phyloP scores from a whole-genome alignment of 1,140 invertebrate species.

The Brachionus asplanchnoidis region DNA sequence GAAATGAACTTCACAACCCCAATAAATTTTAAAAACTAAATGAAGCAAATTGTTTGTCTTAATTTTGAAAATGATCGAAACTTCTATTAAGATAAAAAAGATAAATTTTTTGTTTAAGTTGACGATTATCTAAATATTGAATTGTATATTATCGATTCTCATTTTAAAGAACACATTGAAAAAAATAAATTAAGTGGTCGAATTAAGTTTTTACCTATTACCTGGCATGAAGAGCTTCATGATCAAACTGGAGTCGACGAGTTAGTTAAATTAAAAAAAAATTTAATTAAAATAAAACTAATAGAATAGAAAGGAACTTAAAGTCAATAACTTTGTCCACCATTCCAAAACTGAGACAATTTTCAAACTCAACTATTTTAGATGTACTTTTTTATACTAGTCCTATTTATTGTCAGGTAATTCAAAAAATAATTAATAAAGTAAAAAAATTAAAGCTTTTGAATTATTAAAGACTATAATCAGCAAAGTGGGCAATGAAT shows the following conservation, averaged over 20 bases:
- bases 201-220: slow-evolving; percentile 82
- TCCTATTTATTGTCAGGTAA: slow-evolving; percentile 73
- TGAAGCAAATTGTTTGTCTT: too few species aligned
- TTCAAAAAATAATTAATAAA: slow-evolving; percentile 54
- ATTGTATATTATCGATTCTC: slow-evolving; percentile 72
- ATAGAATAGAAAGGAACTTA: slow-evolving; percentile 53
- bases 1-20: too few species aligned
- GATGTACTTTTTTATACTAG: slow-evolving; percentile 93
- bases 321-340: slow-evolving; percentile 80
- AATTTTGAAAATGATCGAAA: background rate
- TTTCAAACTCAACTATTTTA: slow-evolving; percentile 87
- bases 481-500: slow-evolving; percentile 70
- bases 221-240: slow-evolving; percentile 84
- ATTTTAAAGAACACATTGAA: slow-evolving; percentile 72
- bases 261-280: slow-evolving; percentile 5
- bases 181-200: slow-evolving; percentile 67
- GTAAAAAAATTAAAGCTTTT: slow-evolving; percentile 47
- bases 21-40: too few species aligned
- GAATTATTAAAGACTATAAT: slow-evolving; percentile 56
- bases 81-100: background rate
- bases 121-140: slow-evolving; percentile 82
- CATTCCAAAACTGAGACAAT: slow-evolving; percentile 78
- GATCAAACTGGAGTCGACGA: slow-evolving; percentile 83
- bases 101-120: slow-evolving; percentile 62
- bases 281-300: background rate